These are phyloP conservation scores for Huso huso DNA, from an alignment of 2,797 vertebrate genomes.

Conservation along the genomic window DNA sequence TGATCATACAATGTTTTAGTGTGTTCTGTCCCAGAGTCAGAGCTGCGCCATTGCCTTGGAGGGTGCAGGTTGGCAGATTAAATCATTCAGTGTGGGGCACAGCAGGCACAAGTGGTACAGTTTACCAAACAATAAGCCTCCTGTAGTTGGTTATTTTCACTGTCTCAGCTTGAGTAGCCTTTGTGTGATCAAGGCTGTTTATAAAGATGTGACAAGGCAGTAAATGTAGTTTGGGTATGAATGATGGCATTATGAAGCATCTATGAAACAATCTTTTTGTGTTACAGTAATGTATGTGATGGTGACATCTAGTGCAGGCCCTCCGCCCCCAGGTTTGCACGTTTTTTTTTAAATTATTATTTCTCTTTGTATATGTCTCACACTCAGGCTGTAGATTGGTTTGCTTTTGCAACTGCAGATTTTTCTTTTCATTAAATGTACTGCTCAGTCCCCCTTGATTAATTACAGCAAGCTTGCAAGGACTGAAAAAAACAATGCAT, in stretches of 20 bases:
- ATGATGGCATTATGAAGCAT: neutral
- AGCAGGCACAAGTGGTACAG: neutral
- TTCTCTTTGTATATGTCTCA: too few species aligned
- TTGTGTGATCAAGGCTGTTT: neutral
- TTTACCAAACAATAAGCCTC: slow-evolving; percentile 9
- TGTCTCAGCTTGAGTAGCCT: neutral
- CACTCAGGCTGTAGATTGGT: too few species aligned
- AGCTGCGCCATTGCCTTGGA: neutral
- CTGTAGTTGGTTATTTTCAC: slow-evolving; percentile 7
- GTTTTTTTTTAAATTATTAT: too few species aligned
- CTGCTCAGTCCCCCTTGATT: too few species aligned
- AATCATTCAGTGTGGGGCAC: slow-evolving; percentile 7
- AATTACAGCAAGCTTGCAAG: too few species aligned
- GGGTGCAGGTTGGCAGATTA: neutral
- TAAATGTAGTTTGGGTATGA: neutral
- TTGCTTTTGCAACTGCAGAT: too few species aligned
- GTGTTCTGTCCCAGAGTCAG: too few species aligned
- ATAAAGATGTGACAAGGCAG: neutral
- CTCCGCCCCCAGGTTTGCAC: too few species aligned
- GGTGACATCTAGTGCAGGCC: too few species aligned
- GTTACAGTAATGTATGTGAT: neutral
- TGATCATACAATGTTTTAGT: too few species aligned
- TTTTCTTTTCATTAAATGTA: too few species aligned
- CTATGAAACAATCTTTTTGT: neutral
- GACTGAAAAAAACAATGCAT: too few species aligned